phyloP scores from a whole-genome alignment of 2,797 vertebrate species.

The Hydrocynus forskahlii region DNA sequence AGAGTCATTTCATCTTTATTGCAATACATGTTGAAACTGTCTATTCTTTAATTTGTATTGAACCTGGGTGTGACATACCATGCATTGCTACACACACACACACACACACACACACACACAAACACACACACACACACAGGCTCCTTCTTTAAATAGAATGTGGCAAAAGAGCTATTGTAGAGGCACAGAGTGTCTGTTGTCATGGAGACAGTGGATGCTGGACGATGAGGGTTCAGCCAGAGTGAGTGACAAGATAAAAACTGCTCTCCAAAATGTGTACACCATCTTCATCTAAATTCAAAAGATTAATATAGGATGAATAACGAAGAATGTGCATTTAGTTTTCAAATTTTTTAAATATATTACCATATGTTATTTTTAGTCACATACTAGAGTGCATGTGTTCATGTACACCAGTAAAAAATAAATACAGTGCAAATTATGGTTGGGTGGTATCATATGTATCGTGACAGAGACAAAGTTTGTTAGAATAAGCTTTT shows the following conservation, averaged over 20 bases:
- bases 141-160: neutral
- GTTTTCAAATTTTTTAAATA: too few relatives aligned
- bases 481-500: too few relatives aligned
- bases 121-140: neutral
- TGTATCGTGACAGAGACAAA: too few relatives aligned
- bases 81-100: neutral
- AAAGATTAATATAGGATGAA: constrained; percentile 13
- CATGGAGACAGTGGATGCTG: constrained; percentile 65
- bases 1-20: neutral
- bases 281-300: constrained; percentile 29
- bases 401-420: too few relatives aligned
- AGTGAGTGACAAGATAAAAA: constrained; percentile 68
- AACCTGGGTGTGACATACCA: neutral
- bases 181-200: constrained; percentile 68
- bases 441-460: too few relatives aligned
- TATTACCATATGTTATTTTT: too few relatives aligned
- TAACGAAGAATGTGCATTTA: neutral
- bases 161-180: neutral
- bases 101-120: neutral
- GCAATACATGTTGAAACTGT: neutral
- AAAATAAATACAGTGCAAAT: too few relatives aligned
- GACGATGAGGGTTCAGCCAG: constrained; percentile 51
- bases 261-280: constrained; percentile 41
- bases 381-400: too few relatives aligned
- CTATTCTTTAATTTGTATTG: constrained; percentile 44